phyloP scores from a whole-genome alignment of 2,888 invertebrate species.

The Allophyes oxyacanthae region DNA sequence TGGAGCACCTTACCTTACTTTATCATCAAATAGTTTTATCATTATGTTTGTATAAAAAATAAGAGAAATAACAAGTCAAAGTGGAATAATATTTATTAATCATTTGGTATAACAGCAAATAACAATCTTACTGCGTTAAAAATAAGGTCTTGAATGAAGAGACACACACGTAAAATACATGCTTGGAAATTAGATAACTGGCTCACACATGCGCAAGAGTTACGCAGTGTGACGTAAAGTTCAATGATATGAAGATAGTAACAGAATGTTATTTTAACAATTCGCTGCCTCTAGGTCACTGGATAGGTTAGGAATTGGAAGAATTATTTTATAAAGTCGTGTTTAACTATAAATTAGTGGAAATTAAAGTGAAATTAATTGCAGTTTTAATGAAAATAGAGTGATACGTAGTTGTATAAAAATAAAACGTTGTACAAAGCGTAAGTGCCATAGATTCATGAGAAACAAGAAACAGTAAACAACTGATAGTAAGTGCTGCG shows the following conservation, averaged over 20 bases:
- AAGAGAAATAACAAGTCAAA: slow-evolving; percentile 30
- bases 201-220: slow-evolving; percentile 34
- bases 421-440: slow-evolving; percentile 16
- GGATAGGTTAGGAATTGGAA: slow-evolving; percentile 45
- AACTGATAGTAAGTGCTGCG: slow-evolving; percentile 58
- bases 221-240: slow-evolving; percentile 41
- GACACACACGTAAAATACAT: slow-evolving; percentile 18
- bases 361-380: background rate
- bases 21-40: slow-evolving; percentile 32
- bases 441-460: slow-evolving; percentile 25
- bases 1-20: slow-evolving; percentile 7
- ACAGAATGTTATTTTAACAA: slow-evolving; percentile 41
- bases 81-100: slow-evolving; percentile 31
- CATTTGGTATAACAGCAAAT: background rate
- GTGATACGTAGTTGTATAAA: slow-evolving; percentile 5
- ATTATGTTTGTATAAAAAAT: slow-evolving; percentile 29
- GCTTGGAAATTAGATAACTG: slow-evolving; percentile 45
- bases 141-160: slow-evolving; percentile 31
- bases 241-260: slow-evolving; percentile 49
- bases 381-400: slow-evolving; percentile 14
- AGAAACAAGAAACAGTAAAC: slow-evolving; percentile 57
- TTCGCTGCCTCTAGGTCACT: slow-evolving; percentile 33
- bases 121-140: slow-evolving; percentile 1
- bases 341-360: background rate
- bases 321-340: slow-evolving; percentile 1